Evolutionary conservation across 2,888 invertebrate genomes (phyloP), one percentile per base, ranked within the genome.

Genomic region (Heliconius ismenius): DNA sequence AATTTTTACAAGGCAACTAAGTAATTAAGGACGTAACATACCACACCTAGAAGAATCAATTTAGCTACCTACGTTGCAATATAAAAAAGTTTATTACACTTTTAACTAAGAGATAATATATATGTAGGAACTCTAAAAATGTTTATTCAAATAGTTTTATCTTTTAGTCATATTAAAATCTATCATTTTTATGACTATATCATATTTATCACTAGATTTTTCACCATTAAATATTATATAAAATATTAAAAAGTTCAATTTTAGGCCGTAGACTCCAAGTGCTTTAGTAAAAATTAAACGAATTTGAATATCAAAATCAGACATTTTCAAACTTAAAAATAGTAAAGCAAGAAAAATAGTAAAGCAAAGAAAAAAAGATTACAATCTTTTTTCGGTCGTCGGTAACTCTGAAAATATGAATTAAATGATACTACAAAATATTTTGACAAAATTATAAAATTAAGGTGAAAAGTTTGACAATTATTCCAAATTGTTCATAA

Each of bases 1-100:
- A 78, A 77, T 75, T 77, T 72, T 74, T 75, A 75, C 62, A 32
- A 54, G 73, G 75, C 75, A 43, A 75, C 32, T 78, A 73, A 78
- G 63, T 78, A 78, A 73, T 75, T 78, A 73, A 73, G 62, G 73
- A 73, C 24, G 39, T 18, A 32, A 54, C 62, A 43, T 64, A 69
- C 73, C 78, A 43, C 76, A 64, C 76, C 75, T 73, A 26, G 54
- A 70, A 75, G 24, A 75, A 64, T 36, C 15, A 70, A 58, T 70
- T 70, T 39, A 11, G 67, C 9, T 15, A 67, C 39, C 1, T 7
- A 67, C 39, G 39, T 67, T 39, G 39, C 3, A 13, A 24, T 70
- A 15, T 58, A 58, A 28, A 68, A 69, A 24, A 36, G n/a, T 9
- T 2, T 39, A 64, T 64, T 64, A 64, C 32, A 28, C 21, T 58